Conservation (phyloP, 2,797 vertebrate species). For the Darevskia nairensis region DNA sequence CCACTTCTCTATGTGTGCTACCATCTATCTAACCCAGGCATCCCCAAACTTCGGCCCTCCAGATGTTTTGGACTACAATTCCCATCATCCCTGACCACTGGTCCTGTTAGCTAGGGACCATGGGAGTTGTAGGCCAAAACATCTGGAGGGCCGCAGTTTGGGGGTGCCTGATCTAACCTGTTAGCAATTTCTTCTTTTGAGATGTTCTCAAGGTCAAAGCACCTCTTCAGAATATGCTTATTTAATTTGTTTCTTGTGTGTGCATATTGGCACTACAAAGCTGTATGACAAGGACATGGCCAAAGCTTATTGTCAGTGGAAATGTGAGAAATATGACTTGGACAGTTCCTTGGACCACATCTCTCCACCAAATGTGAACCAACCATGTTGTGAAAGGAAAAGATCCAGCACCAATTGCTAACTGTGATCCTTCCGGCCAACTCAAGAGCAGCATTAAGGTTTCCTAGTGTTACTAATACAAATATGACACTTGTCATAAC, state of each 20-base stretch:
- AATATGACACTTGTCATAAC: conserved; percentile 6
- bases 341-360: conserved; percentile 5
- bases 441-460: conserved; percentile 39
- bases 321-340: neutral
- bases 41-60: too few species aligned
- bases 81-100: too few species aligned
- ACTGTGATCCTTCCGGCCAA: conserved; percentile 22
- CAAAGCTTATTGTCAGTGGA: conserved; percentile 12
- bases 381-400: conserved; percentile 47
- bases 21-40: conserved; percentile 39
- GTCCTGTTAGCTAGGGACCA: too few species aligned
- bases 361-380: neutral
- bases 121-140: too few species aligned
- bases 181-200: conserved; percentile 25
- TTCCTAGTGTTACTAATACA: conserved; percentile 12
- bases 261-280: conserved; percentile 28
- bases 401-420: neutral
- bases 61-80: too few species aligned
- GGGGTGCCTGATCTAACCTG: conserved; percentile 17
- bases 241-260: neutral
- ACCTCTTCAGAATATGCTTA: conserved; percentile 34
- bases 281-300: accelerated
- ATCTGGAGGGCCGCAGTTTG: too few species aligned
- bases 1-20: conserved; percentile 29
- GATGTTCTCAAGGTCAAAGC: conserved; percentile 42